Evolutionary conservation across 2,888 invertebrate genomes (phyloP).

Genomic region (Cinara cedri): DNA sequence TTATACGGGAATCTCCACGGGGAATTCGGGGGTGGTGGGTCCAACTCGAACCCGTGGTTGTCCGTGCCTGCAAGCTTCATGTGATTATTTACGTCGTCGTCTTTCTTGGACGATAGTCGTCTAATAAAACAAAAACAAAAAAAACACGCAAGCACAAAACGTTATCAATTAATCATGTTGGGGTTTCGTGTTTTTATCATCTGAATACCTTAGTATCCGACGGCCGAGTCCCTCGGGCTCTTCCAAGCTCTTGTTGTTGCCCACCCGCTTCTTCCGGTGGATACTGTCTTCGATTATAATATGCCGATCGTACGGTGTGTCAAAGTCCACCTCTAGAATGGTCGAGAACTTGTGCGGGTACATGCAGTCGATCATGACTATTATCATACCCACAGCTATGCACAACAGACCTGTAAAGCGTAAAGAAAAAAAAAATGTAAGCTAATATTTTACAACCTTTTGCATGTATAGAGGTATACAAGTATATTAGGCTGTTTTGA

Average conservation of each 20-base stretch:
- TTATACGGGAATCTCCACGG: constrained; percentile 76
- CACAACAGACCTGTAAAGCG: constrained; percentile 73
- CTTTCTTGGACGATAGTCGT: constrained; percentile 74
- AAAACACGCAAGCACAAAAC: too few relatives aligned
- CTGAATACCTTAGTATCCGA: constrained; percentile 66
- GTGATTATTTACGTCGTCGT: constrained; percentile 64
- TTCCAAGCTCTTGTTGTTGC: constrained; percentile 66
- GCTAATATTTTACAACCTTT: too few relatives aligned
- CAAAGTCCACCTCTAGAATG: constrained; percentile 85
- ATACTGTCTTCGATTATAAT: constrained; percentile 89
- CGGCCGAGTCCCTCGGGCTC: constrained; percentile 70
- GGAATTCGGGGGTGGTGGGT: constrained; percentile 73
- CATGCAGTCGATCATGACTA: constrained; percentile 82
- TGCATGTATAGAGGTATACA: too few relatives aligned
- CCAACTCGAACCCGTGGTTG: constrained; percentile 74
- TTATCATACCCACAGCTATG: constrained; percentile 77
- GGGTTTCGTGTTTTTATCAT: too few relatives aligned
- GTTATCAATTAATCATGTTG: too few relatives aligned
- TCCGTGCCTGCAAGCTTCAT: constrained; percentile 67
- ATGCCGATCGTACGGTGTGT: constrained; percentile 91
- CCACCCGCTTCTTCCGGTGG: constrained; percentile 70
- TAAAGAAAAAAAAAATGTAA: too few relatives aligned
- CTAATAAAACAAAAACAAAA: constrained; percentile 62
- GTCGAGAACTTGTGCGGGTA: constrained; percentile 92
- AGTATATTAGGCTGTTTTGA: too few relatives aligned